phyloP scores from a whole-genome alignment of 1,140 invertebrate species.

The Drosophila ohnishii region DNA sequence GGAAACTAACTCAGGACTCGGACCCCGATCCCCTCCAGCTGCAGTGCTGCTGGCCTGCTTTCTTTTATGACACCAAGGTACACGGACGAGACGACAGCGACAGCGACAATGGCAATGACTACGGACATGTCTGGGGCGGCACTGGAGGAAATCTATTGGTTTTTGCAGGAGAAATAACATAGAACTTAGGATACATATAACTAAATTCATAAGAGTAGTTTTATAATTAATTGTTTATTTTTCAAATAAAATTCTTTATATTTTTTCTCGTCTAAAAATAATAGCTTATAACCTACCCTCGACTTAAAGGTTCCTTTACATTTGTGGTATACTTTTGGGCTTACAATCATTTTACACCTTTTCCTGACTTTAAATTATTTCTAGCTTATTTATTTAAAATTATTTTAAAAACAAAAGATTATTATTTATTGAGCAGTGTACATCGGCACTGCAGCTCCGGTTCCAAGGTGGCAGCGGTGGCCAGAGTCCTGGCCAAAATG shows the following conservation, averaged over 20 bases:
- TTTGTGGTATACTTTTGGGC: slow-evolving; percentile 11
- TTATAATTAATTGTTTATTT: no score
- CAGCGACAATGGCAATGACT: slow-evolving; percentile 30
- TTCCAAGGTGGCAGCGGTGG: slow-evolving; percentile 63
- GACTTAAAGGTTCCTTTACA: neutral
- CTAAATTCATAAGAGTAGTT: neutral
- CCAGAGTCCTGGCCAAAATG: slow-evolving; percentile 64
- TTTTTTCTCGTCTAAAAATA: neutral
- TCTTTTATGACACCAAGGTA: slow-evolving; percentile 78
- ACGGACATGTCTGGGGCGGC: slow-evolving; percentile 17
- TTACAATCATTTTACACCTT: neutral
- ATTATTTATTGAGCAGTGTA: neutral
- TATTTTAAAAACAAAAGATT: neutral
- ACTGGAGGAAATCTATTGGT: neutral
- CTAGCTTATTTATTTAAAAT: neutral
- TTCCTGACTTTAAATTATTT: neutral
- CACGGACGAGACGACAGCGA: slow-evolving; percentile 50
- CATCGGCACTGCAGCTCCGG: slow-evolving; percentile 53
- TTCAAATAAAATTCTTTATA: no score
- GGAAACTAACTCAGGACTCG: slow-evolving; percentile 64
- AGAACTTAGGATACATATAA: no score
- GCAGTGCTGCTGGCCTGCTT: slow-evolving; percentile 62
- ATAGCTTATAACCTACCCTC: neutral
- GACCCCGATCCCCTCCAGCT: slow-evolving; percentile 9
- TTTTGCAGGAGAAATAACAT: neutral